Evolutionary conservation across 2,113 vertebrate genomes (phyloP).

Genomic region (Syrmaticus mikado): DNA sequence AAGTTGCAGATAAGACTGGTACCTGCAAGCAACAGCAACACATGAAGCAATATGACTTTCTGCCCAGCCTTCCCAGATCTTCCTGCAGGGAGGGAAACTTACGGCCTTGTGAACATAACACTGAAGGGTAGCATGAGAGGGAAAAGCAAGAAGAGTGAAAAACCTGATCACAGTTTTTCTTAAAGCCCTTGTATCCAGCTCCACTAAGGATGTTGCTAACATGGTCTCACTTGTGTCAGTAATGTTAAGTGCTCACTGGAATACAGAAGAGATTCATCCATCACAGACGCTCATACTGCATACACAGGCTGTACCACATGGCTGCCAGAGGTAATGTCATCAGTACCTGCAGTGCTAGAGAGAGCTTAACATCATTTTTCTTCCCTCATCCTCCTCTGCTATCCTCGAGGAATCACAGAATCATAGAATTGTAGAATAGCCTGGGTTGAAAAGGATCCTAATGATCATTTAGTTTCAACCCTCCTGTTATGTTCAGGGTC

Average conservation of each 20-base stretch:
- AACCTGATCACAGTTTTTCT: neutral
- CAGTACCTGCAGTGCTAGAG: neutral
- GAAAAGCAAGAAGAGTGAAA: neutral
- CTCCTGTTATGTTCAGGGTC: no score
- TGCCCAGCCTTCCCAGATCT: neutral
- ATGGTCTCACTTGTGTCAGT: no score
- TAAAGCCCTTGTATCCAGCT: neutral
- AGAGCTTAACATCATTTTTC: neutral
- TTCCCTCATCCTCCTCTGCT: neutral
- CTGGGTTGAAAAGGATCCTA: no score
- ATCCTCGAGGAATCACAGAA: neutral
- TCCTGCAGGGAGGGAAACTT: neutral
- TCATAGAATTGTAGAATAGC: no score
- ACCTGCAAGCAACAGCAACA: neutral
- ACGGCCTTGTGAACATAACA: neutral
- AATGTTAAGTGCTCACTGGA: neutral
- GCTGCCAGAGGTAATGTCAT: neutral
- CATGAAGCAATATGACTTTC: neutral
- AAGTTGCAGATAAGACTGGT: neutral
- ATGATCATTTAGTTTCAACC: no score
- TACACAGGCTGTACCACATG: neutral
- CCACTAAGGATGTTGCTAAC: rapidly evolving
- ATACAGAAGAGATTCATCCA: neutral
- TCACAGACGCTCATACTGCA: neutral
- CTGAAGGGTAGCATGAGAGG: neutral